A percentile compares a stretch with the other conserved stretches of the same genome.
phyloP scores from a whole-genome alignment of 2,888 invertebrate species.

The Hoplodrina blanda region DNA sequence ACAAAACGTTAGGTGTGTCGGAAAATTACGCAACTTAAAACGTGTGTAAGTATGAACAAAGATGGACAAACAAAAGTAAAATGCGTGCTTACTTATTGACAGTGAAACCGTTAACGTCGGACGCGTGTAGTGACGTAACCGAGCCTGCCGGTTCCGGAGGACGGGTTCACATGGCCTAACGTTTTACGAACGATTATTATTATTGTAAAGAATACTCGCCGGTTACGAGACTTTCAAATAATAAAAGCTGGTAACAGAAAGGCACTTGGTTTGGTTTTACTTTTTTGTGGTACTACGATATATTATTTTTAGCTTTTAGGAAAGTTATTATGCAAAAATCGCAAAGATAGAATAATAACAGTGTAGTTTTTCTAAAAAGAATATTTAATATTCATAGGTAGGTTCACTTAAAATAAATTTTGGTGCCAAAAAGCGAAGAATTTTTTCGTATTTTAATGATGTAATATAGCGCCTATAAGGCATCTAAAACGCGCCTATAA shows the following conservation, averaged over 20 bases:
- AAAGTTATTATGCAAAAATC: neutral
- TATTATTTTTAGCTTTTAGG: neutral
- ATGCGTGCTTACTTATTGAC: conserved; percentile 74
- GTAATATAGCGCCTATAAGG: neutral
- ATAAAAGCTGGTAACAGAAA: neutral
- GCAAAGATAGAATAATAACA: neutral
- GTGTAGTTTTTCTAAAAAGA: too few species aligned
- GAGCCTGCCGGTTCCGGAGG: conserved; percentile 69
- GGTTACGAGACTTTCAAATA: neutral
- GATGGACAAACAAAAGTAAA: conserved; percentile 71
- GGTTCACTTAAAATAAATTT: neutral
- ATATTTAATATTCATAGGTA: too few species aligned
- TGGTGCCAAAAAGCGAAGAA: neutral
- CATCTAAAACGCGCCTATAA: too few species aligned
- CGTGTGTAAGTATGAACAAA: conserved; percentile 62
- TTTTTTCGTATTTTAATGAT: conserved; percentile 1
- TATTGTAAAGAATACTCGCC: neutral
- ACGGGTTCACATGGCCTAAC: conserved; percentile 62
- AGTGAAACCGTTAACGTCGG: conserved; percentile 81
- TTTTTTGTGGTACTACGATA: neutral
- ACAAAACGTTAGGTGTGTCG: conserved; percentile 29
- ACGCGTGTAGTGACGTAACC: conserved; percentile 79
- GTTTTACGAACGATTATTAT: conserved; percentile 46
- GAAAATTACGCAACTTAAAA: conserved; percentile 56
- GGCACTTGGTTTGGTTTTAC: neutral